Percentiles rank a stretch among this genome's conserved stretches.
phyloP scores from a whole-genome alignment of 2,113 vertebrate genomes.

The Erythrolamprus reginae region DNA sequence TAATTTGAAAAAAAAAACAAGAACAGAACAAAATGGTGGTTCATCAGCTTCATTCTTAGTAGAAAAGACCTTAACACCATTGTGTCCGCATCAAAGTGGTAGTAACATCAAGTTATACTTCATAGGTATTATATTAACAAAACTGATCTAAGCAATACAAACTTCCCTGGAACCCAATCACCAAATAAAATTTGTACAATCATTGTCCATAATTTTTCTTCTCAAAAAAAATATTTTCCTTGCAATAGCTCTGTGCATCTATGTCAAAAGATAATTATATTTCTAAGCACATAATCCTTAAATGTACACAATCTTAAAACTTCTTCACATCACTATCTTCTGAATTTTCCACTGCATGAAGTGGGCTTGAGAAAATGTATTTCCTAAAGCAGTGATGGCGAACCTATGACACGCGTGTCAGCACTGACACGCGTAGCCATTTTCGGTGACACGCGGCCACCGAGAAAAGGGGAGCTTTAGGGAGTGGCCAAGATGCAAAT shows the following conservation, averaged over 20 bases:
- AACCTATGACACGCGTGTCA: too few species aligned
- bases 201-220: background rate
- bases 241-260: background rate
- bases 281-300: background rate
- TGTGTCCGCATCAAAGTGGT: background rate
- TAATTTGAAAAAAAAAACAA: background rate
- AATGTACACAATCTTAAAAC: background rate
- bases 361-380: background rate
- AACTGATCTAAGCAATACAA: background rate
- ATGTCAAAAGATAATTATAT: background rate
- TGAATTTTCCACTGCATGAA: background rate
- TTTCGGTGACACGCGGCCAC: too few species aligned
- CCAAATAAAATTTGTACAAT: background rate
- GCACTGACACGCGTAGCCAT: too few species aligned
- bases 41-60: background rate
- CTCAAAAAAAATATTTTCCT: background rate
- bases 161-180: background rate
- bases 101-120: background rate
- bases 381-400: too few species aligned
- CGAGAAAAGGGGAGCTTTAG: too few species aligned
- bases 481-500: too few species aligned
- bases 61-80: background rate
- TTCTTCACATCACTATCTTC: background rate
- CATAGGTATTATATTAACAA: background rate
- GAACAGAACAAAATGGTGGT: background rate